Evolutionary conservation across 2,113 vertebrate species (phyloP).

Genomic region (Indicator maculatus): DNA sequence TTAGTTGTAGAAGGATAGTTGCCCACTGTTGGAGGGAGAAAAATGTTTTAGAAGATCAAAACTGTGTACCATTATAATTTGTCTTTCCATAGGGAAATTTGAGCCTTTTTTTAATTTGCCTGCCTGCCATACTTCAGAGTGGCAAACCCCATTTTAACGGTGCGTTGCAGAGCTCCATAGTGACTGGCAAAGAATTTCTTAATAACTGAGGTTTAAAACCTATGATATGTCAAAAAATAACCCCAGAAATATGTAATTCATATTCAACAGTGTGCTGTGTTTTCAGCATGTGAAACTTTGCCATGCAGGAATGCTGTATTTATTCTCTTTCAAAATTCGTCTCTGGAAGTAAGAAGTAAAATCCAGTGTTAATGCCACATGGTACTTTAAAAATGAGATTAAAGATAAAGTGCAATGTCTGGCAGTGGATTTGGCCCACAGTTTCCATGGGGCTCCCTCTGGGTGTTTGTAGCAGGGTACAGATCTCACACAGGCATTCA

Average conservation of each 20-base stretch:
- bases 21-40: not conserved
- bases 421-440: not conserved
- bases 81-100: not conserved
- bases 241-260: not conserved
- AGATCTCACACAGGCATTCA: not conserved
- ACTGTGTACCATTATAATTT: not conserved
- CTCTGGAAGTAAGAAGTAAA: not conserved
- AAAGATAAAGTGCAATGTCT: not conserved
- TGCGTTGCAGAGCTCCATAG: not conserved
- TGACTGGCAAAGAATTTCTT: not conserved
- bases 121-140: not conserved
- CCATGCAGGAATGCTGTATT: not conserved
- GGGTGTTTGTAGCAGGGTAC: not conserved
- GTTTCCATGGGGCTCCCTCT: not conserved
- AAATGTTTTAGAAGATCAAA: constrained; percentile 30
- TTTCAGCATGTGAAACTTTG: not conserved
- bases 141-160: not conserved
- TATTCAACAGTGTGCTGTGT: not conserved
- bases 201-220: not conserved
- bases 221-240: not conserved
- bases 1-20: constrained; percentile 14
- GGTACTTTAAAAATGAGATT: not conserved
- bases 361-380: not conserved
- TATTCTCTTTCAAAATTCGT: not conserved
- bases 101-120: not conserved